Base-by-base conservation (phyloP, 1,140 invertebrate genomes). In the Leptopilina boulardi region DNA sequence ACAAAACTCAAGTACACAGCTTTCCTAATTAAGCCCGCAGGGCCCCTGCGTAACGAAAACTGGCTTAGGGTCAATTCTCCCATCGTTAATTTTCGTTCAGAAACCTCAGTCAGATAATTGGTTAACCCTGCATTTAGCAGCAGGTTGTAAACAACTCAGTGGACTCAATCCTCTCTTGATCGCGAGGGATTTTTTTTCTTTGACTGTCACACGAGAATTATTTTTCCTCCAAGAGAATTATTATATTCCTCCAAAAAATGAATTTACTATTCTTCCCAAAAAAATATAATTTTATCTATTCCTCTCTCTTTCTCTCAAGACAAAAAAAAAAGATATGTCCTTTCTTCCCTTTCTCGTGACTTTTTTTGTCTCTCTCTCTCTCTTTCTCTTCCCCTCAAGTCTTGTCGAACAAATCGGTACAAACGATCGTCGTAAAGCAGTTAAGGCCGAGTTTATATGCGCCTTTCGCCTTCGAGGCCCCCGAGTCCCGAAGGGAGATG, bases 381-480 rank as follows among this genome's bases (percentile, higher is more conserved):
- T 41, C 26, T n/a, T 13, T 71, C 26, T 19, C 19, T 70, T 19
- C 30, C 19, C 34, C 11, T 34, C 23, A 44, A 74, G 47, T 85
- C 87, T 90, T 90, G 90, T 91, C 88, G 88, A 91, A 91, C 90
- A 90, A 91, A 91, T 91, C 90, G 89, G 89, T 91, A 91, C 90
- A 91, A 91, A 91, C 89, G 90, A 91, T 91, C 90, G 89, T 91
- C 89, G 90, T 91, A 91, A 91, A 91, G 87, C 89, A 90, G 88
- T 91, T 90, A 90, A 87, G 89, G 82, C 80, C 82, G 85, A 84
- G 85, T 89, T 89, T 90, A 89, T 89, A 88, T 87, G 86, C 86
- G 85, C 82, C 84, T 86, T 82, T 87, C 84, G 80, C 81, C 78
- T 82, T 80, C 75, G 81, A 82, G 81, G 84, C 76, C 80, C n/a